These are phyloP conservation scores for Chelonus insularis DNA, from an alignment of 1,140 invertebrate species.

Conservation along the genomic window DNA sequence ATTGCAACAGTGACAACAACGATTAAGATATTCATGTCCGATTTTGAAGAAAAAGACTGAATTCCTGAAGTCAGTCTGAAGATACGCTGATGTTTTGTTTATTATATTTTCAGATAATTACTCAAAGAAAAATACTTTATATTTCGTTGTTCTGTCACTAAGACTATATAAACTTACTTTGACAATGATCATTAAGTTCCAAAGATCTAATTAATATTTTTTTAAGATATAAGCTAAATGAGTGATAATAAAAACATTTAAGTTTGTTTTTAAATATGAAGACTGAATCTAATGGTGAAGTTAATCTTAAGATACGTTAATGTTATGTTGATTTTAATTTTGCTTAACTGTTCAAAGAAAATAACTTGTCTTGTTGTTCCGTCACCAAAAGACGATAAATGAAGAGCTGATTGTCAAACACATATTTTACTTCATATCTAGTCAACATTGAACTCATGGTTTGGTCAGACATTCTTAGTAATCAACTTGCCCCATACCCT, in stretches of 20 bases:
- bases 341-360: neutral
- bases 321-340: no score
- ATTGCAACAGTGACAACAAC: neutral
- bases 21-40: neutral
- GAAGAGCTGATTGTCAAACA: neutral
- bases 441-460: no score
- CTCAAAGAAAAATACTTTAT: no score
- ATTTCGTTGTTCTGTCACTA: no score
- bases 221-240: no score
- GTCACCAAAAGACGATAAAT: neutral
- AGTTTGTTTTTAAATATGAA: no score
- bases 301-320: no score
- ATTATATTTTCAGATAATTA: neutral
- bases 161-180: no score
- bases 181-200: no score
- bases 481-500: neutral
- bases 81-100: neutral
- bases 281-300: no score
- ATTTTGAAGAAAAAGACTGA: neutral
- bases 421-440: neutral
- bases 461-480: neutral
- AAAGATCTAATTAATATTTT: no score
- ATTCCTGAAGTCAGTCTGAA: neutral
- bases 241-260: no score
- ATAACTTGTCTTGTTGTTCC: neutral